These are phyloP conservation scores for Yponomeuta malinellus DNA, from an alignment of 2,888 invertebrate genomes.

Conservation along the genomic window DNA sequence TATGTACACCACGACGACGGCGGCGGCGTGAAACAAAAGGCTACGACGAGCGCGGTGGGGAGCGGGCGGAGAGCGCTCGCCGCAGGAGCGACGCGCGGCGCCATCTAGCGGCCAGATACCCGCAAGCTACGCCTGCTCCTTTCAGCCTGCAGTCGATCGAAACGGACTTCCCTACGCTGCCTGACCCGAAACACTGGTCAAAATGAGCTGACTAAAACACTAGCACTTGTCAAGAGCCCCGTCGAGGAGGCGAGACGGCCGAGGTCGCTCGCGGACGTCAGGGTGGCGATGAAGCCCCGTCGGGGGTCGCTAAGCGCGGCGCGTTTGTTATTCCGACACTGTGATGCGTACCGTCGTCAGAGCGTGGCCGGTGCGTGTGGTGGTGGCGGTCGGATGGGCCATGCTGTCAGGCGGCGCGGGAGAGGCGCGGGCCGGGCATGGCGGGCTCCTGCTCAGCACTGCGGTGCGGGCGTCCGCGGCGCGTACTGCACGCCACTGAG, in stretches of 20 bases:
- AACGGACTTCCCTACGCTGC: conserved; percentile 57
- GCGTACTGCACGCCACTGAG: conserved; percentile 73
- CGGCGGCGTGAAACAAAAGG: conserved; percentile 64
- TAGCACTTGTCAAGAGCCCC: conserved; percentile 50
- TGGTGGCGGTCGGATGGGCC: conserved; percentile 73
- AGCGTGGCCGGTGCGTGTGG: conserved; percentile 72
- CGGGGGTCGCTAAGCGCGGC: conserved; percentile 14
- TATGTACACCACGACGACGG: conserved; percentile 63
- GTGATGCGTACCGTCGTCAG: conserved; percentile 71
- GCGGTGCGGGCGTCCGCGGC: conserved; percentile 74
- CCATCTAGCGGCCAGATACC: conserved; percentile 70
- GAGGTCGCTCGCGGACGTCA: conserved; percentile 11
- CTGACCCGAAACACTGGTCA: conserved; percentile 37
- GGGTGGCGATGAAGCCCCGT: conserved; percentile 6
- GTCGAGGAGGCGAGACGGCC: conserved; percentile 19
- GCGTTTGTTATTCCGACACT: conserved; percentile 9
- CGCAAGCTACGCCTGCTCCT: conserved; percentile 65
- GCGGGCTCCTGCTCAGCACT: conserved; percentile 73
- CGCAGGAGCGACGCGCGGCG: conserved; percentile 72
- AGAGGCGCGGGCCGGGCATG: conserved; percentile 75
- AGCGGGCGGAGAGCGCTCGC: conserved; percentile 67
- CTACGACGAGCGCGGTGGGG: conserved; percentile 50
- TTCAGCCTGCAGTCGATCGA: conserved; percentile 72
- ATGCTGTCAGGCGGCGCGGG: conserved; percentile 75
- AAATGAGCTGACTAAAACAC: conserved; percentile 41